Evolutionary conservation across 2,113 vertebrate genomes (phyloP).

Genomic region (Corythoichthys haematopterus): DNA sequence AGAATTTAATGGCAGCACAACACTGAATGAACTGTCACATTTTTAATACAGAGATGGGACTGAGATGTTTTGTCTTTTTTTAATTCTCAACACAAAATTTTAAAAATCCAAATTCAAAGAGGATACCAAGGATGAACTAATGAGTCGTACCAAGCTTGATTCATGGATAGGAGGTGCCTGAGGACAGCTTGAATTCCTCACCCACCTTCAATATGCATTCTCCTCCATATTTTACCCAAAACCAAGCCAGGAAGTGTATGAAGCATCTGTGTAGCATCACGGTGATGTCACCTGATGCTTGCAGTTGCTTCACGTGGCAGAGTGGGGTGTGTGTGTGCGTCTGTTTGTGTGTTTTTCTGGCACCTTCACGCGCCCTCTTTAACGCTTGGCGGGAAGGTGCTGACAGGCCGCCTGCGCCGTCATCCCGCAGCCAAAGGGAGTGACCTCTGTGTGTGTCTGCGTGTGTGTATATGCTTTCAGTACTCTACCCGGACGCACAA

Average conservation of each 20-base stretch:
- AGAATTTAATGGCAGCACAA: too few species aligned
- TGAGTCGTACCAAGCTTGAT: too few species aligned
- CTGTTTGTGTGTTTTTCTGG: constrained; percentile 49
- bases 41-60: too few species aligned
- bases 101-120: too few species aligned
- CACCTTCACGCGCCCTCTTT: constrained; percentile 64
- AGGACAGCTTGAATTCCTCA: too few species aligned
- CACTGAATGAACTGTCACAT: too few species aligned
- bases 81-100: too few species aligned
- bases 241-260: neutral
- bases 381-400: constrained; percentile 68
- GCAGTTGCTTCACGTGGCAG: neutral
- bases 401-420: constrained; percentile 55
- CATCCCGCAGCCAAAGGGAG: constrained; percentile 55
- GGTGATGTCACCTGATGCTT: constrained; percentile 1
- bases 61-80: too few species aligned
- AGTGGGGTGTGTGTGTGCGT: constrained; percentile 20
- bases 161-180: too few species aligned
- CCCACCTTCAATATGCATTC: neutral
- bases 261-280: neutral
- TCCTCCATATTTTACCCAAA: neutral
- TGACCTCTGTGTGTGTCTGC: constrained; percentile 19
- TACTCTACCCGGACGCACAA: neutral
- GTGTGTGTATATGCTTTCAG: constrained; percentile 7
- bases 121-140: too few species aligned